Evolutionary conservation across 2,888 invertebrate genomes (phyloP).

Genomic region (Leptinotarsa juncta): DNA sequence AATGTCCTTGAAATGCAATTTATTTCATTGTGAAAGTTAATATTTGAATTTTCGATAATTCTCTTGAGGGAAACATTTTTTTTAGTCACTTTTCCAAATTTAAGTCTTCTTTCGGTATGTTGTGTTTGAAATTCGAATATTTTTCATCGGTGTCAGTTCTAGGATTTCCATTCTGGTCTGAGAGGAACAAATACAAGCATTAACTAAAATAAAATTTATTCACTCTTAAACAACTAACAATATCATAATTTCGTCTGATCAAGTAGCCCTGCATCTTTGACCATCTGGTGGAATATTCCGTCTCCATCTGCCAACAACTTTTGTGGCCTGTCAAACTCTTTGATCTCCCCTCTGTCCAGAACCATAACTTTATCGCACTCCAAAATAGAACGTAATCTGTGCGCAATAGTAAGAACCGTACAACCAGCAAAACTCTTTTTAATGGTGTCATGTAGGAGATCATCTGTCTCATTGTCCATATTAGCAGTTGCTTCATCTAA

Average conservation of each 20-base stretch:
- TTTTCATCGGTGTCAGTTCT: too few species aligned
- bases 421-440: conserved; percentile 67
- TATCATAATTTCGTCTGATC: conserved; percentile 23
- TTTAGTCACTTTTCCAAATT: too few species aligned
- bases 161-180: neutral
- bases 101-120: too few species aligned
- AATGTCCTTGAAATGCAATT: too few species aligned
- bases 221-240: neutral
- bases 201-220: conserved; percentile 13
- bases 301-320: conserved; percentile 69
- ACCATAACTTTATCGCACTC: conserved; percentile 69
- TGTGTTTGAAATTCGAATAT: too few species aligned
- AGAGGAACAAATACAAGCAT: neutral
- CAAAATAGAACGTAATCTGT: conserved; percentile 67
- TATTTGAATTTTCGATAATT: too few species aligned
- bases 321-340: conserved; percentile 49
- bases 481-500: conserved; percentile 70
- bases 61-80: too few species aligned
- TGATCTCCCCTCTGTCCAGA: conserved; percentile 65
- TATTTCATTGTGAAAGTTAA: too few species aligned
- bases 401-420: conserved; percentile 68
- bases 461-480: conserved; percentile 68
- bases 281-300: conserved; percentile 74
- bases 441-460: conserved; percentile 68
- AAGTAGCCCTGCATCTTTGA: conserved; percentile 76